Base-by-base conservation (phyloP, 2,797 vertebrate species). In the Melanotaenia trifasciata region DNA sequence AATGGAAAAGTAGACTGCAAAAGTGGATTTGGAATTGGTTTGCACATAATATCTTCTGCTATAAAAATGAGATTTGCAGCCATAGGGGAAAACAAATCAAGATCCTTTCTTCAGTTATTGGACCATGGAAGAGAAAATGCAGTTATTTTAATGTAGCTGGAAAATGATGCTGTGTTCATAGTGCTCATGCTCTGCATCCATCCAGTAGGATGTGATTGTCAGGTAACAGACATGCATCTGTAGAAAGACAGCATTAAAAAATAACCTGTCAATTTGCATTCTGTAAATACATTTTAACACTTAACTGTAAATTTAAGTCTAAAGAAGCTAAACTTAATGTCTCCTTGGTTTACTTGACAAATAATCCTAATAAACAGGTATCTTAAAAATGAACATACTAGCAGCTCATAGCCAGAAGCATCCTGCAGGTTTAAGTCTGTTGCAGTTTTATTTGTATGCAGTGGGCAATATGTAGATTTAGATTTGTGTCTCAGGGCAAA, bases 11-110 rank as follows among this genome's bases (percentile, higher is more conserved):
- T 90, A 86, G 88, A 92, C 90, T 85, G 88, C 90, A 90, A 88
- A 92, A 93, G 91, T 93, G 89, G 90, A 91, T 91, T 92, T 93
- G 87, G 85, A 93, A 93, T 92, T 93, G 88, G 88, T 90, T 92
- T 89, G 86, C 90, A 89, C 87, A 92, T 93, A 87, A 91, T 93
- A 93, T 91, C 87, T 86, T 86, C 68, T 74, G 87, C 84, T 85
- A 91, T 92, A 92, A 93, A 93, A 93, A 90, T 90, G 79, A 91
- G 87, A 90, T 92, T 92, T 92, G 84, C 89, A 88, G 93, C 90
- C 89, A 88, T 87, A 69, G 84, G 87, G 90, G 87, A 90, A 94
- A 94, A 93, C 87, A 92, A 92, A 93, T 89, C 87, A 90, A 91
- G 90, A 93, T 88, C 73, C 79, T 93, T 91, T 93, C 87, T 91